These are phyloP conservation scores for Heterocephalus glaber DNA, from an alignment of 2,113 vertebrate species.

Conservation along the genomic window DNA sequence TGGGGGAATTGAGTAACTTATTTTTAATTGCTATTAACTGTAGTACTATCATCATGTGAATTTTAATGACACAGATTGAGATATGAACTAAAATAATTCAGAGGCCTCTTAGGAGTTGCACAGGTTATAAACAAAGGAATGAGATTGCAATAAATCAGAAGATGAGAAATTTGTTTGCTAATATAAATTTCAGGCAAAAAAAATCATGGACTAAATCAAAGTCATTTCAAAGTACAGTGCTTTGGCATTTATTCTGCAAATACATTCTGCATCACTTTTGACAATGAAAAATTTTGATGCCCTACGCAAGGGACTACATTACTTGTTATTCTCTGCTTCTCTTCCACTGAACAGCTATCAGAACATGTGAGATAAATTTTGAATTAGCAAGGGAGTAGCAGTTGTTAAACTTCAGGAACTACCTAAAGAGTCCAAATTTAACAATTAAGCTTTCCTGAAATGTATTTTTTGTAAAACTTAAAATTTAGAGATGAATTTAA, in stretches of 20 bases:
- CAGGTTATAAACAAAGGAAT: background rate
- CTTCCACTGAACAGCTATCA: slow-evolving; percentile 1
- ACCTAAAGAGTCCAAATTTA: background rate
- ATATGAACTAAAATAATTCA: background rate
- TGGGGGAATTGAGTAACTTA: background rate
- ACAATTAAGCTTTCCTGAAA: background rate
- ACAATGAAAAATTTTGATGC: slow-evolving; percentile 53
- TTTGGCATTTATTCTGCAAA: slow-evolving; percentile 62
- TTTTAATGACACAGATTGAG: background rate
- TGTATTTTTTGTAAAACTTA: slow-evolving; percentile 43
- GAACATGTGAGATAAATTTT: slow-evolving; percentile 43
- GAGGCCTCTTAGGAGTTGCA: background rate
- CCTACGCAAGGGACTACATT: background rate
- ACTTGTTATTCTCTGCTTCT: background rate
- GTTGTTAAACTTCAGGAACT: background rate
- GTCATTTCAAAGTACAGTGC: slow-evolving; percentile 31
- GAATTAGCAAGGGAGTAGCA: background rate
- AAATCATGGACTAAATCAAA: slow-evolving; percentile 7
- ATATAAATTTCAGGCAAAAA: background rate
- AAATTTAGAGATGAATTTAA: background rate
- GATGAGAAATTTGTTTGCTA: background rate
- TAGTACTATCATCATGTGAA: background rate
- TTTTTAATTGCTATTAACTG: background rate
- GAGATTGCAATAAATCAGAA: background rate
- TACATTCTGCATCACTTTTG: background rate